Percentiles rank a stretch among this genome's conserved stretches.
Evolutionary conservation across 2,113 vertebrate species (phyloP).

Genomic region (Sinocyclocheilus maitianheensis): DNA sequence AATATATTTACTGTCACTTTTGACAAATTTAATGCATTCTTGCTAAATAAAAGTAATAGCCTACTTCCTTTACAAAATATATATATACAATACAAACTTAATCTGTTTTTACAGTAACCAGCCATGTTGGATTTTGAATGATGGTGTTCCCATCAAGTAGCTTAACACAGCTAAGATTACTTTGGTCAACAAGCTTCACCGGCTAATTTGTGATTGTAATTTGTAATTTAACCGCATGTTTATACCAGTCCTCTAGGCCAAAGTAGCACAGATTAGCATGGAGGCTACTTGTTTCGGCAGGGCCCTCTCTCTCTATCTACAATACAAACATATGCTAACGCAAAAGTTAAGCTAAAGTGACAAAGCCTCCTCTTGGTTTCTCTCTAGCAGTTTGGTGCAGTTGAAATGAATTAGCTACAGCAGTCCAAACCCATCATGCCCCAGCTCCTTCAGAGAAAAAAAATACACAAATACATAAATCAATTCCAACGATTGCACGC

Average conservation of each 20-base stretch:
- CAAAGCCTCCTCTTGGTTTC: slow-evolving; percentile 26
- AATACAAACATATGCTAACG: neutral
- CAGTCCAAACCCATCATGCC: slow-evolving; percentile 35
- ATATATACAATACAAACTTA: no score
- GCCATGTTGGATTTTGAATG: neutral
- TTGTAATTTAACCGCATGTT: neutral
- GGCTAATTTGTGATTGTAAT: neutral
- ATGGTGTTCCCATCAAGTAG: neutral
- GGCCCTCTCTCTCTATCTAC: neutral
- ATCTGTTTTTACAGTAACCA: neutral
- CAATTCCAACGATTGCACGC: slow-evolving; percentile 34
- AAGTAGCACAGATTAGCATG: neutral
- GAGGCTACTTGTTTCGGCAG: neutral
- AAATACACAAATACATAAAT: slow-evolving; percentile 35
- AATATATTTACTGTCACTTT: no score
- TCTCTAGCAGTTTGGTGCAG: slow-evolving; percentile 10
- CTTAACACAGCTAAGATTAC: neutral
- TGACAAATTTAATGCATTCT: no score
- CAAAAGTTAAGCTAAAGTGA: slow-evolving; percentile 35
- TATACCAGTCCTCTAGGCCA: neutral
- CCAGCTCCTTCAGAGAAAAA: slow-evolving; percentile 19
- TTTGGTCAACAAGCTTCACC: neutral
- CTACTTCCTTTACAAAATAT: no score
- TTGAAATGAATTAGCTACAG: slow-evolving; percentile 36
- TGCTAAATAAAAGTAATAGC: no score